phyloP scores from a whole-genome alignment of 2,113 vertebrate genomes.

The Zosterops borbonicus region DNA sequence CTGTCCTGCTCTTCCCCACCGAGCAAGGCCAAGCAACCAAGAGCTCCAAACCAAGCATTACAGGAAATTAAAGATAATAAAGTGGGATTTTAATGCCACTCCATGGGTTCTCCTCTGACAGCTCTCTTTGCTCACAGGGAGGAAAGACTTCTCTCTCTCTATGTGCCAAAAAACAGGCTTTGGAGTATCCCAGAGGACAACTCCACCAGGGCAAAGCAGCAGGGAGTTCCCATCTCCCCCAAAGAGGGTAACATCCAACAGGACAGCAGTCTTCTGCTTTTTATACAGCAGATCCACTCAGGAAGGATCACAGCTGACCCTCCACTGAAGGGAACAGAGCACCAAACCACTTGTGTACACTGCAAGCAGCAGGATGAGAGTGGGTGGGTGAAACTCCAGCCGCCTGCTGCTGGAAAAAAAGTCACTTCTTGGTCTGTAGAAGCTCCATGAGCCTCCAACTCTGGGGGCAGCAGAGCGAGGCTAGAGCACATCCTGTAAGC shows the following conservation, averaged over 20 bases:
- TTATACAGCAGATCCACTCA: fast-evolving
- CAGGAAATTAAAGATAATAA: background rate
- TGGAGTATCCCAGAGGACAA: background rate
- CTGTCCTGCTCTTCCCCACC: background rate
- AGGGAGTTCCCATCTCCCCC: fast-evolving
- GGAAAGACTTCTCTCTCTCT: background rate
- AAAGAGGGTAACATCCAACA: background rate
- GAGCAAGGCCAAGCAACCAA: background rate
- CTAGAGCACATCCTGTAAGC: background rate
- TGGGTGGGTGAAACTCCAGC: background rate
- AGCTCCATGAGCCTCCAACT: background rate
- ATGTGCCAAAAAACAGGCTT: background rate
- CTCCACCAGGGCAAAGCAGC: background rate
- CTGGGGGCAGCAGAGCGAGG: background rate
- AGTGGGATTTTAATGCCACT: background rate
- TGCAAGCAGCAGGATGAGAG: background rate
- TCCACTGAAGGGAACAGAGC: background rate
- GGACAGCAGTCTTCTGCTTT: background rate
- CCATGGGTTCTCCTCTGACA: background rate
- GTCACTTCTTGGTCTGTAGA: background rate
- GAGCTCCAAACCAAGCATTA: background rate
- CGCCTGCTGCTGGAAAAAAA: background rate
- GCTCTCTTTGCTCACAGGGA: background rate
- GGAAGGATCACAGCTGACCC: background rate
- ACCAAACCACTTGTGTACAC: background rate